Conservation (phyloP, 2,113 vertebrate genomes). For the Lonchura striata region DNA sequence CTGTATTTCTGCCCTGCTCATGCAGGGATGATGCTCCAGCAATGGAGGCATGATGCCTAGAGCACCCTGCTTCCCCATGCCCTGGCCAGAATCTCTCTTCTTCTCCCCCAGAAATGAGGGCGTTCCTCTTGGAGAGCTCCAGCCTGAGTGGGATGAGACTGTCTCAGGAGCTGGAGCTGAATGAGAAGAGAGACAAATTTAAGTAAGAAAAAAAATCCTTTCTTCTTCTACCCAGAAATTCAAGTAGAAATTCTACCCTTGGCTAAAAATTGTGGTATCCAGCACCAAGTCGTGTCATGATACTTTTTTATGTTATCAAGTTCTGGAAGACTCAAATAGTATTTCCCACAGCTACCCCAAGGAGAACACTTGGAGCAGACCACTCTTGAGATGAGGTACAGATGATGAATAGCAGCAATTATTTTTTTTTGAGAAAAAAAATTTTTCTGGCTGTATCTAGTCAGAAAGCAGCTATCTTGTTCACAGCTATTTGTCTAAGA, state of each 20-base stretch:
- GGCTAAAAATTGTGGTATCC: neutral
- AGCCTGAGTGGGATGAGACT: neutral
- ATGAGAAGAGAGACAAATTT: neutral
- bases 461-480: neutral
- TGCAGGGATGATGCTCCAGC: neutral
- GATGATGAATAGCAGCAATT: conserved; percentile 7
- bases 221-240: neutral
- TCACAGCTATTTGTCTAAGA: conserved; percentile 1
- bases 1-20: neutral
- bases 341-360: neutral
- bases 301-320: neutral
- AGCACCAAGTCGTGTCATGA: neutral
- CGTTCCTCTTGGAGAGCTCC: neutral
- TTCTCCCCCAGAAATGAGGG: neutral
- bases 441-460: neutral
- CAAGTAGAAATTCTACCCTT: neutral
- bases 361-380: neutral
- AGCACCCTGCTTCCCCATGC: neutral
- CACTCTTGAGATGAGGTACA: neutral
- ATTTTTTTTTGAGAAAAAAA: neutral
- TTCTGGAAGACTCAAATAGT: neutral
- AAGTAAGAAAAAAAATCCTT: neutral
- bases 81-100: neutral
- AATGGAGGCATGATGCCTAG: neutral
- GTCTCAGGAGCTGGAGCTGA: neutral